Evolutionary conservation across 92 coral and sea anemone genomes (phyloP).

Genomic region (Plumapathes pennacea): DNA sequence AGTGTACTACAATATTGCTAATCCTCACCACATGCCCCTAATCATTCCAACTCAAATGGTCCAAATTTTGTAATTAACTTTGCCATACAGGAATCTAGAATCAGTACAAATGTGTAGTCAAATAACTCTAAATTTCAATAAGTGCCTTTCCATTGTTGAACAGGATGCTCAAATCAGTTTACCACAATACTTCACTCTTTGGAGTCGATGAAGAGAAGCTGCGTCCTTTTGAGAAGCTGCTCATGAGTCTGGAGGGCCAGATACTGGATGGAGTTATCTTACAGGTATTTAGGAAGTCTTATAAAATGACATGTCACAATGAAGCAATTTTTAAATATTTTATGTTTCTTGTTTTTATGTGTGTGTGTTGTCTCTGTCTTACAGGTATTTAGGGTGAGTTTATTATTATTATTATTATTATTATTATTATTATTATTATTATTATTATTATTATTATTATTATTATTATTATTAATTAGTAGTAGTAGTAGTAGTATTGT

Average conservation of each 20-base stretch:
- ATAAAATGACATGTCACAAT: background rate
- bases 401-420: background rate
- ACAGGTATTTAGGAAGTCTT: conserved; percentile 47
- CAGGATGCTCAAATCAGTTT: conserved; percentile 93
- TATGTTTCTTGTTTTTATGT: too few species aligned
- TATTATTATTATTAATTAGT: too few species aligned
- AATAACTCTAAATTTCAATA: background rate
- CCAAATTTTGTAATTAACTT: too few species aligned
- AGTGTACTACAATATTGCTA: too few species aligned
- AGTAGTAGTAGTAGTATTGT: too few species aligned
- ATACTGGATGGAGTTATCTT: conserved; percentile 93
- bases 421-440: background rate
- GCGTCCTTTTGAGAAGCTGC: conserved; percentile 87
- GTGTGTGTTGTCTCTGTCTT: too few species aligned
- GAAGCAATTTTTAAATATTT: too few species aligned
- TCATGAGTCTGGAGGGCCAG: conserved; percentile 96
- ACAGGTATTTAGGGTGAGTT: too few species aligned
- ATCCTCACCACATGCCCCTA: too few species aligned
- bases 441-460: too few species aligned
- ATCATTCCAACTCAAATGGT: too few species aligned
- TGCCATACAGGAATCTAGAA: too few species aligned
- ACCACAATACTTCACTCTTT: conserved; percentile 89
- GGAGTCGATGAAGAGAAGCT: conserved; percentile 89
- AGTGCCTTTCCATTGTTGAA: background rate
- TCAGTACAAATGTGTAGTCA: background rate